These are phyloP conservation scores for Linyphia triangularis DNA, from an alignment of 2,888 invertebrate species.

Conservation along the genomic window DNA sequence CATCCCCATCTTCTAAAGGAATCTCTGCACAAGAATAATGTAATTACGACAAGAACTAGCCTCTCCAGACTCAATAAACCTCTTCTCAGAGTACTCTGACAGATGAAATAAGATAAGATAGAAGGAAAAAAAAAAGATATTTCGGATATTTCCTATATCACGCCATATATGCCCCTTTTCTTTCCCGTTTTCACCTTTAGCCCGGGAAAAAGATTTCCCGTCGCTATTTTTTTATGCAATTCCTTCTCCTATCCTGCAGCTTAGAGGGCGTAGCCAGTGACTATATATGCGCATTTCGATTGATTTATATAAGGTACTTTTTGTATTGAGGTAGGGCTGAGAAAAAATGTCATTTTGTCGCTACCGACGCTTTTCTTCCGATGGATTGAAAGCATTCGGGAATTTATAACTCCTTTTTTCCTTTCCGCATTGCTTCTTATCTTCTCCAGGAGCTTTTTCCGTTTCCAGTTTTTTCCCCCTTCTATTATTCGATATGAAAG, in stretches of 20 bases:
- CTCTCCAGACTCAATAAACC: slow-evolving; percentile 59
- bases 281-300: slow-evolving; percentile 73
- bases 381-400: slow-evolving; percentile 61
- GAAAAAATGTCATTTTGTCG: slow-evolving; percentile 72
- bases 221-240: slow-evolving; percentile 11
- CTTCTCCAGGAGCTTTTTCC: slow-evolving; percentile 30
- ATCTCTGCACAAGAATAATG: slow-evolving; percentile 64
- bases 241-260: slow-evolving; percentile 49
- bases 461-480: slow-evolving; percentile 21
- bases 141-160: slow-evolving; percentile 65
- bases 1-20: neutral
- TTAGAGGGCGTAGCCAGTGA: slow-evolving; percentile 32
- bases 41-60: slow-evolving; percentile 67
- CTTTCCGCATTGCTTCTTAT: slow-evolving; percentile 1
- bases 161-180: slow-evolving; percentile 45
- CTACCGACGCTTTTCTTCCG: slow-evolving; percentile 62
- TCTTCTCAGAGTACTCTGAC: neutral
- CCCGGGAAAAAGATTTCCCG: slow-evolving; percentile 54
- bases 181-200: slow-evolving; percentile 60
- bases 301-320: slow-evolving; percentile 73
- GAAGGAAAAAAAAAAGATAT: slow-evolving; percentile 1
- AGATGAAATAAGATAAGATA: neutral
- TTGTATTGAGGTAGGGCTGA: slow-evolving; percentile 35
- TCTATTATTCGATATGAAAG: slow-evolving; percentile 60
- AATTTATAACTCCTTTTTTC: slow-evolving; percentile 67